Base-by-base conservation (phyloP, 35 echinoderm and acorn worm genomes). In the Lytechinus pictus region DNA sequence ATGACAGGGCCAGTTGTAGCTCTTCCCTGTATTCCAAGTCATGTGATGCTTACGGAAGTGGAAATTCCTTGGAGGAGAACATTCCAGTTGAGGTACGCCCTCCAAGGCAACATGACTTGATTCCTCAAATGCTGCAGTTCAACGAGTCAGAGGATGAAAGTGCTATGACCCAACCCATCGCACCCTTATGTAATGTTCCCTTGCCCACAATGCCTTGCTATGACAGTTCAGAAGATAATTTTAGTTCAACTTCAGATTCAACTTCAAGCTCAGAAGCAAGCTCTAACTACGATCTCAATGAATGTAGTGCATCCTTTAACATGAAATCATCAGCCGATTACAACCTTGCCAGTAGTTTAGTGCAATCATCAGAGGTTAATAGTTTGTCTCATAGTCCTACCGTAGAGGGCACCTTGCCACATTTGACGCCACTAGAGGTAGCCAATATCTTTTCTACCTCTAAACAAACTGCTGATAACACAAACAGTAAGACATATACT, bases 71-170 rank as follows among this genome's bases (percentile, higher is more conserved):
- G 16, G 96, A 96, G 57, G 96, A 86, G 24, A 96, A 96, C 89
- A 96, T 96, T 92, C 95, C 95, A 92, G 88, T 96, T 51, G 96
- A 96, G 52, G 94, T 96, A 29, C 96, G 95, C 55, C 89, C 89
- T 61, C 94, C 87, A 55, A 96, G 94, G 24, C 61, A 90, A 57
- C 94, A 96, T 12, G 96, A 96, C 87, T 71, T 92, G 33, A 90
- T 96, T 57, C 96, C 96, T 28, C 96, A 95, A 29, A 97, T 97
- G 96, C 95, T 98, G 55, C 97, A 98, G 51, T 98, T 96, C 71
- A 98, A 97, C 72, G 97, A 98, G 54, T 96, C 95, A 8, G 96
- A 98, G 60, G 97, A 98, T 52, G 92, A 57, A 61, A 88, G 52
- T 93, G 92, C 95, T 28, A 10, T 94, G 66, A 86, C 96, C 79